Evolutionary conservation across 1,140 invertebrate species (phyloP), one percentile per base, ranked within the genome.

Genomic region (Stegodyphus dumicola): DNA sequence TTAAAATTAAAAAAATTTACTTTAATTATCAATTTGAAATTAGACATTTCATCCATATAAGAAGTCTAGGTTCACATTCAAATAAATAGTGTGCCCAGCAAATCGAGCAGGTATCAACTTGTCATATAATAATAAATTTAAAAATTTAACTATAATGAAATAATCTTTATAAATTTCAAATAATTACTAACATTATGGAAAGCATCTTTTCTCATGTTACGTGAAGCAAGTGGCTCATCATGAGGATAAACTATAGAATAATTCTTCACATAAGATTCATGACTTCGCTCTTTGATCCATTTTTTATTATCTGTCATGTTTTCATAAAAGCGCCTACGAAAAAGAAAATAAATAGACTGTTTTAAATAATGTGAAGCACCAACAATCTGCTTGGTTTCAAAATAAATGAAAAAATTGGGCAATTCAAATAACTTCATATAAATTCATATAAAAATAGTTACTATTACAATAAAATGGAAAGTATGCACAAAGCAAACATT

Each of bases 211-310:
- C 93, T 93, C 77, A 94, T 92, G 89, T 95, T 95, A 66, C 96
- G 90, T 5, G 95, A 95, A 48, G 94, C 94, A n/a, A 97, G 89
- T n/a, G 93, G 93, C 89, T 97, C 94, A 90, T 97, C 95, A 88
- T 96, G 93, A 0, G 95, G 94, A 89, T 95, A 97, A 4, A 95
- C 93, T 88, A 96, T 95, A 87, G 92, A 93, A 89, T 97, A 98
- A 90, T 96, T 97, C 88, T 94, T 95, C 0, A 93, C 95, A 88
- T 97, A 98, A 17, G 95, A 93, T 90, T 98, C 96, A 88, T 97
- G 95, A 80, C 94, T 94, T 85, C 94, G 93, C 89, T 97, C 95
- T 33, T 92, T 93, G 15, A 94, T 92, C 96, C 96, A 98, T 76
- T 93, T 90, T 6, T 91, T 91, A 86, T 95, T 93, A 2, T 91